Evolutionary conservation across 2,888 invertebrate species (phyloP), one percentile per base, ranked within the genome.

Genomic region (Eustalomyia histrio): DNA sequence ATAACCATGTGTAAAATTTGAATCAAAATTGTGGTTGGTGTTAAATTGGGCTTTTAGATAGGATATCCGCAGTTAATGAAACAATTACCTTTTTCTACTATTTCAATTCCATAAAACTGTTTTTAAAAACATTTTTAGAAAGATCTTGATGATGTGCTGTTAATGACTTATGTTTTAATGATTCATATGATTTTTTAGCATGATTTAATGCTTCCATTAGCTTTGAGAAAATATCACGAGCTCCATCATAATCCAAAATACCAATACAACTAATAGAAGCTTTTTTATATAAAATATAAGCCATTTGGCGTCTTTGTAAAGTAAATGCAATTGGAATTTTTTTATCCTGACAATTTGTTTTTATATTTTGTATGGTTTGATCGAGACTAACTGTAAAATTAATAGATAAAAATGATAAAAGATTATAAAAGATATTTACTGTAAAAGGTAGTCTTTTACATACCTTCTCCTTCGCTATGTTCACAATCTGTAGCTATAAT

Each of bases 401-500:
- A 43, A 60, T 24, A 12, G 8, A 64, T 53, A 69, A 57, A 65
- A 16, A 50, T 24, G 10, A 76, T 16, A 16, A 50, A 52, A 9
- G 16, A 67, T 33, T 9, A 64, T 16, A 29, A n/a, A n/a, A 29
- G 7, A 29, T 29, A 21, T 21, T 21, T 7, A 29, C 7, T 29
- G 29, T 29, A 29, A 29, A 29, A 4, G 3, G 7, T 29, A 29
- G 7, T 29, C 71, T 61, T 61, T 61, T 61, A 65, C 60, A 63
- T 72, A 88, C 88, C 86, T 79, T 86, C 83, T 0, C 84, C 84
- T 14, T 86, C 83, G 52, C 87, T 88, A 8, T 90, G 90, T 84
- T 94, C 94, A 84, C 94, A 90, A 86, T 94, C 93, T 2, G 94
- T 92, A 9, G 94, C 94, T 61, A 94, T 90, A 8, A 94, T 90